Percentiles rank a stretch among this genome's conserved stretches.
Evolutionary conservation across 2,797 vertebrate species (phyloP).

Genomic region (Platyrinchus mystaceus): DNA sequence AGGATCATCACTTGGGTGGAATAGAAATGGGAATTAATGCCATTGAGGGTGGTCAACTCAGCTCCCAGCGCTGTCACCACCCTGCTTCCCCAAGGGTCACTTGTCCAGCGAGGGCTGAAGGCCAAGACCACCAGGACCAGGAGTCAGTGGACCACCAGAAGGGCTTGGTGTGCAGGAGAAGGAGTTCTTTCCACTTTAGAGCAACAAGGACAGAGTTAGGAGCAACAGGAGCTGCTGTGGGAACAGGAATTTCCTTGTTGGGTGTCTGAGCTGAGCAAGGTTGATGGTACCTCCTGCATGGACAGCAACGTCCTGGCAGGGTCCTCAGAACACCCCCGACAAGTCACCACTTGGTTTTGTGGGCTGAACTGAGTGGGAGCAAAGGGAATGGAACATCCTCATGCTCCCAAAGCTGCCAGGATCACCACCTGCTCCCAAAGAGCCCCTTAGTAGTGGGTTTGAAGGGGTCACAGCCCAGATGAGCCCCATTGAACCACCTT

Average conservation of each 20-base stretch:
- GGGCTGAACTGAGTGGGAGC: not conserved
- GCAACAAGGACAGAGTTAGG: not conserved
- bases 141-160: rapidly evolving
- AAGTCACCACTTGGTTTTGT: not conserved
- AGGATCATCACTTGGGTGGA: not conserved
- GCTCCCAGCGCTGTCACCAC: not conserved
- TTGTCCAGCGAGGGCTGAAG: not conserved
- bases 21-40: not conserved
- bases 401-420: not conserved
- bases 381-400: not conserved
- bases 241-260: not conserved
- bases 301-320: not conserved
- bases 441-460: not conserved
- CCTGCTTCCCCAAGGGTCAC: not conserved
- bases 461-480: not conserved
- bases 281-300: not conserved
- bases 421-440: not conserved
- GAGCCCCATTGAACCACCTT: not conserved
- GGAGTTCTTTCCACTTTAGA: rapidly evolving
- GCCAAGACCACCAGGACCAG: not conserved
- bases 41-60: not conserved
- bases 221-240: not conserved
- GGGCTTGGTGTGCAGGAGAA: not conserved
- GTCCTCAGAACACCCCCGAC: not conserved
- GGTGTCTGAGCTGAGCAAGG: too few relatives aligned